Evolutionary conservation across 2,888 invertebrate genomes (phyloP), one percentile per base, ranked within the genome.

Genomic region (Aphodius sticticus): DNA sequence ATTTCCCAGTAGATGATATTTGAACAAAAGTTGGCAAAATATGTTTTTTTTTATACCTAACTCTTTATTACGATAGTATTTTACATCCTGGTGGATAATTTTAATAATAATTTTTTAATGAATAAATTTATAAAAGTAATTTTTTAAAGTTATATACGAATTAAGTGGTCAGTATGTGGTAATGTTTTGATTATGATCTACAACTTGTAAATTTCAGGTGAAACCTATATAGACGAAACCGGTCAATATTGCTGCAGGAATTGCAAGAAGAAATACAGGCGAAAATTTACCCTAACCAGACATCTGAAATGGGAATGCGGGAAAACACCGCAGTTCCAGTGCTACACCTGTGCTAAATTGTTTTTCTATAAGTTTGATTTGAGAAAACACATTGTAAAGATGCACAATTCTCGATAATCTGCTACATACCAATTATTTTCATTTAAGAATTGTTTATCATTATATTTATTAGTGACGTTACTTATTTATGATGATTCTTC

Each of bases 241-340:
- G 69, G 69, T 26, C 36, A 69, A 14, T 70, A 70, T 79, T 6
- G 14, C 36, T 79, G 79, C 74, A 15, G n/a, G 14, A 16, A 74
- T 72, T 79, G 79, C 53, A 37, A 16, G 14, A 74, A 69, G 75
- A 72, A 16, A n/a, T 79, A 79, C 75, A 77, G 69, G 69, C 69
- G 69, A 6, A 79, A 71, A 70, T 69, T 76, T 7, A 81, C 82
- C 6, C 80, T 85, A 37, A 81, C n/a, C 26, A 72, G 77, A 69
- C 79, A 79, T 77, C 37, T 77, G 15, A 79, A 79, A 35, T 77
- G 37, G 38, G 79, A 79, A 74, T 79, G 79, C 26, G 79, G 79
- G 12, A 76, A 70, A 69, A 38, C 26, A 0, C 76, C 76, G 7
- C 77, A 79, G 9, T 75, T 78, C 9, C 38, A 78, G 37, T 80